Conservation (phyloP, 2,113 vertebrate species). For the Brachyistius frenatus region DNA sequence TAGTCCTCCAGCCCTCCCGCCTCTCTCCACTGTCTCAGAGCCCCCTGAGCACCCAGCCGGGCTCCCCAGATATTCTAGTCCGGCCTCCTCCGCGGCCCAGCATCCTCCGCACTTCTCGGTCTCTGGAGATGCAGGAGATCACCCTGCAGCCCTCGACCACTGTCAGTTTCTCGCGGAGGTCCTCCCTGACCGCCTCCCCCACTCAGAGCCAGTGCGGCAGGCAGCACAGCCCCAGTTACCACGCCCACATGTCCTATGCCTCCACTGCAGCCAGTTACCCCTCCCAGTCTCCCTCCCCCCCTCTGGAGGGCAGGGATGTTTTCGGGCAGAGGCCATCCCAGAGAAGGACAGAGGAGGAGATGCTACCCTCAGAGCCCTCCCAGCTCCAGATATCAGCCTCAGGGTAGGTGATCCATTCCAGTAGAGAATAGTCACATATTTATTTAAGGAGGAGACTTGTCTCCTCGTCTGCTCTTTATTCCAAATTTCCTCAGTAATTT, state of each 20-base stretch:
- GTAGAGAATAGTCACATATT: conserved; percentile 74
- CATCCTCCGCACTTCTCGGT: conserved; percentile 90
- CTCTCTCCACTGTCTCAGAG: conserved; percentile 99
- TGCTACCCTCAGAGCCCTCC: conserved; percentile 94
- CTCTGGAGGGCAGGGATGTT: conserved; percentile 91
- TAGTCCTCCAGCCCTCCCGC: conserved; percentile 97
- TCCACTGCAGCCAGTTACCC: conserved; percentile 92
- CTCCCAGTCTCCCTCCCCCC: conserved; percentile 90
- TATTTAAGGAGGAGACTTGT: conserved; percentile 64
- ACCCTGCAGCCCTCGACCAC: conserved; percentile 92
- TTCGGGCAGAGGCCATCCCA: conserved; percentile 94
- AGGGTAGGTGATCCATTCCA: conserved; percentile 92
- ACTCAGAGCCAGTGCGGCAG: conserved; percentile 90
- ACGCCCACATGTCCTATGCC: conserved; percentile 90
- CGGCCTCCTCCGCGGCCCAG: conserved; percentile 93
- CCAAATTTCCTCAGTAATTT: conserved; percentile 62
- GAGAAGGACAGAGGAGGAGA: conserved; percentile 93
- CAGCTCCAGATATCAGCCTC: conserved; percentile 92
- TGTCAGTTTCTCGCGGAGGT: conserved; percentile 94
- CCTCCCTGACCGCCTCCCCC: conserved; percentile 92
- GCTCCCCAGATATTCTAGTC: conserved; percentile 94
- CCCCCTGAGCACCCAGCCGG: conserved; percentile 94
- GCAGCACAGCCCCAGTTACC: conserved; percentile 85
- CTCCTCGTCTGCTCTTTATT: conserved; percentile 61
- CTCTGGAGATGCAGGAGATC: conserved; percentile 94